These are phyloP conservation scores for Chiloscyllium punctatum DNA, from an alignment of 2,797 vertebrate species.

Conservation along the genomic window DNA sequence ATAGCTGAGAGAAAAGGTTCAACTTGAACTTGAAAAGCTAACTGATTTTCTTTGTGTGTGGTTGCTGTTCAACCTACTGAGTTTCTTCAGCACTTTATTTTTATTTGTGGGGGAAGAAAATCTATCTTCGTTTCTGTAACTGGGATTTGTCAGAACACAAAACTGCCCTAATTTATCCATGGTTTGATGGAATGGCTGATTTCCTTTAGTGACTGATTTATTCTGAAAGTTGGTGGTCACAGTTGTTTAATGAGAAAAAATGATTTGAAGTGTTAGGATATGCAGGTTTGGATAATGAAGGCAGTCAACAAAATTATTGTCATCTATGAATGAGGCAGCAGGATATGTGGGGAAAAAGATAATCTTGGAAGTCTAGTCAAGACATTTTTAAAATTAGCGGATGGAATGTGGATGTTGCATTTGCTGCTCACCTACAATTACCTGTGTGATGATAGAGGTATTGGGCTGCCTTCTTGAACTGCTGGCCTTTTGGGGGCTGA, in stretches of 20 bases:
- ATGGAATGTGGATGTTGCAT: no score
- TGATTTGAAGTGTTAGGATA: background rate
- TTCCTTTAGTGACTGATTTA: background rate
- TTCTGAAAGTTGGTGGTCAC: background rate
- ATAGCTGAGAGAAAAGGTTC: no score
- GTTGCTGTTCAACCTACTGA: no score
- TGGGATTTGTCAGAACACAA: background rate
- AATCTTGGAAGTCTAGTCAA: background rate
- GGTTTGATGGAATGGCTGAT: background rate
- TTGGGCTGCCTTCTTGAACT: no score
- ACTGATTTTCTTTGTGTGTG: no score
- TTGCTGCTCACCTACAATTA: no score
- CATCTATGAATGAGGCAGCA: background rate
- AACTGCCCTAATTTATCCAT: background rate
- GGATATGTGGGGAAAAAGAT: background rate
- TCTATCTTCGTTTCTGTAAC: background rate
- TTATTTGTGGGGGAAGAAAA: background rate
- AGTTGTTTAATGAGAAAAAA: background rate
- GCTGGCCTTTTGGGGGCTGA: no score
- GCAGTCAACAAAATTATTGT: background rate
- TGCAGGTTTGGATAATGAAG: background rate
- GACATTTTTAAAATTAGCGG: background rate
- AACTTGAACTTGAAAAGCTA: no score
- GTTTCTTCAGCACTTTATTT: no score
- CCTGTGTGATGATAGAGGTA: no score